A percentile compares a stretch with the other conserved stretches of the same genome.
phyloP scores from a whole-genome alignment of 1,140 invertebrate genomes.

The Drosophila setifemur region DNA sequence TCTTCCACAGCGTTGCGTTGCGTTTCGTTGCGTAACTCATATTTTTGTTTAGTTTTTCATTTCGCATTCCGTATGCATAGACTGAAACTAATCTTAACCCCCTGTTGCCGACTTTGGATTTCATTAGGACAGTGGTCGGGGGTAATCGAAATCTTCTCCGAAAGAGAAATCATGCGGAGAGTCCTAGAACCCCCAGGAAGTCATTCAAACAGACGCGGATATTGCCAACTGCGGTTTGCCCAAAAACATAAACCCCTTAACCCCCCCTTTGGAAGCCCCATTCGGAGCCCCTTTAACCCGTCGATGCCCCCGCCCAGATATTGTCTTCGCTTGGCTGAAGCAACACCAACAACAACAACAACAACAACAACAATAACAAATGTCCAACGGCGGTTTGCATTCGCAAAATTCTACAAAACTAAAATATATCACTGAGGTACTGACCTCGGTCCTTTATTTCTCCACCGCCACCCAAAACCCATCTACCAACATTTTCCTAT shows the following conservation, averaged over 20 bases:
- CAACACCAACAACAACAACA: constrained; percentile 8
- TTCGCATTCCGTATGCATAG: constrained; percentile 61
- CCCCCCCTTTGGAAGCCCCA: too few relatives aligned
- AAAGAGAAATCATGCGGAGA: neutral
- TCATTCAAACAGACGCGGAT: constrained; percentile 29
- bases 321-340: constrained; percentile 64
- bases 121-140: too few relatives aligned
- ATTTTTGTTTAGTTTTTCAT: constrained; percentile 62
- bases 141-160: too few relatives aligned
- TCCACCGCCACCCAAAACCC: neutral
- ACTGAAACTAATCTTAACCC: neutral
- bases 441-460: neutral
- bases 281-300: neutral
- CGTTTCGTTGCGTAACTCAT: constrained; percentile 26
- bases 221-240: constrained; percentile 17
- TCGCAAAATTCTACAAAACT: constrained; percentile 68
- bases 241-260: neutral
- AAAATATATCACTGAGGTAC: constrained; percentile 57
- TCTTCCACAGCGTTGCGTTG: constrained; percentile 1
- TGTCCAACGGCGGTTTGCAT: constrained; percentile 32
- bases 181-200: neutral
- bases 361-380: constrained; percentile 20
- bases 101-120: neutral
- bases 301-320: constrained; percentile 36
- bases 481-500: constrained; percentile 1